These are phyloP conservation scores for Lithophane ornitopus DNA, from an alignment of 2,888 invertebrate genomes.

Conservation along the genomic window DNA sequence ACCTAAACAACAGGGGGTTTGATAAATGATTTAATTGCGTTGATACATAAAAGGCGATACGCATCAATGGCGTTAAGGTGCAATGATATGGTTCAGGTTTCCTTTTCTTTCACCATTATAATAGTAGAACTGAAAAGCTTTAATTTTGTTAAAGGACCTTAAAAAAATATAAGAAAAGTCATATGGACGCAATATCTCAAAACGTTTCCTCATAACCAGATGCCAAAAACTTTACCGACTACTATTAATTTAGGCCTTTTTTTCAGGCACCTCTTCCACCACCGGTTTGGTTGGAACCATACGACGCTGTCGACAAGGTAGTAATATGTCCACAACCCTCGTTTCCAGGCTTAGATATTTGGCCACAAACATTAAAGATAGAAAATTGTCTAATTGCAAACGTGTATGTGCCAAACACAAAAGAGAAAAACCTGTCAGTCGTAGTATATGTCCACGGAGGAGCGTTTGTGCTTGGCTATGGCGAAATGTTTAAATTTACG, in stretches of 20 bases:
- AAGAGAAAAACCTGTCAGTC: slow-evolving; percentile 28
- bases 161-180: neutral
- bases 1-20: neutral
- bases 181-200: neutral
- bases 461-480: slow-evolving; percentile 18
- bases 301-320: slow-evolving; percentile 59
- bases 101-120: no score
- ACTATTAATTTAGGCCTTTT: neutral
- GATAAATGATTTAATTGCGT: neutral
- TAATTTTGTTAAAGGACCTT: neutral
- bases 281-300: slow-evolving; percentile 67
- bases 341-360: neutral
- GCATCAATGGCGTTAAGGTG: no score
- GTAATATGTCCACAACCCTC: slow-evolving; percentile 69
- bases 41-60: neutral
- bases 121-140: neutral
- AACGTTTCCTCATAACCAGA: slow-evolving; percentile 19
- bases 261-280: slow-evolving; percentile 74
- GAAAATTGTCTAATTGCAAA: slow-evolving; percentile 43
- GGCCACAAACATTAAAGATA: neutral
- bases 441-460: slow-evolving; percentile 32
- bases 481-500: slow-evolving; percentile 10
- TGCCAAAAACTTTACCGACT: neutral
- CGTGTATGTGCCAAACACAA: slow-evolving; percentile 34
- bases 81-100: no score